Percentiles rank a stretch among this genome's conserved stretches.
phyloP scores from a whole-genome alignment of 2,113 vertebrate genomes.

The Trogon surrucura region DNA sequence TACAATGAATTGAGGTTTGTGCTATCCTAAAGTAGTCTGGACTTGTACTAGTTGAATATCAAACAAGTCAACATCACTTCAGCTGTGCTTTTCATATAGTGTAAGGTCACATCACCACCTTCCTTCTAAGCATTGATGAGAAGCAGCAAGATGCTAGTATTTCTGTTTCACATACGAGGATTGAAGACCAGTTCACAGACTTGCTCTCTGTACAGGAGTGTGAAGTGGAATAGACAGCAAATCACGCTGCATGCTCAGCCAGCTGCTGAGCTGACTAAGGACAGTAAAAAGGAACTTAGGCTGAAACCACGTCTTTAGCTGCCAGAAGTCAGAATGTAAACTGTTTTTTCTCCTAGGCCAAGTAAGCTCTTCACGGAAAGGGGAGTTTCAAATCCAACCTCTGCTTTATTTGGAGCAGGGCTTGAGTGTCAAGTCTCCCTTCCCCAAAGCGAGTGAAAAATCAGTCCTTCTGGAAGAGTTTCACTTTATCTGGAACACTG shows the following conservation, averaged over 20 bases:
- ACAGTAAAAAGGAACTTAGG: neutral
- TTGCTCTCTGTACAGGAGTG: neutral
- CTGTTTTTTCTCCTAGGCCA: neutral
- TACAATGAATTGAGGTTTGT: neutral
- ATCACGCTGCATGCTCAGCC: neutral
- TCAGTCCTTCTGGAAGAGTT: neutral
- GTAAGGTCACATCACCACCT: neutral
- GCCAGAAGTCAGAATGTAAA: neutral
- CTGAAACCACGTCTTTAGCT: neutral
- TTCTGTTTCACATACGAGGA: neutral
- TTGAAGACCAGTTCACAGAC: neutral
- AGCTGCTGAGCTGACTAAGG: neutral
- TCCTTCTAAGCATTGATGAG: neutral
- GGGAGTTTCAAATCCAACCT: neutral
- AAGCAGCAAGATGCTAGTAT: neutral
- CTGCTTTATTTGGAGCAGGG: neutral
- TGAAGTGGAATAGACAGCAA: neutral
- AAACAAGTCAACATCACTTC: neutral
- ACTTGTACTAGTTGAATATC: neutral
- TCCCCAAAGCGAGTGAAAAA: neutral
- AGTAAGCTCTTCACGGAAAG: neutral
- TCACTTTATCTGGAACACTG: neutral
- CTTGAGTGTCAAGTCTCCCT: neutral
- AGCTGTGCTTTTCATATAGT: neutral
- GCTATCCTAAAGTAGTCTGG: neutral